Evolutionary conservation across 2,888 invertebrate species (phyloP).

Genomic region (Dasypolia templi): DNA sequence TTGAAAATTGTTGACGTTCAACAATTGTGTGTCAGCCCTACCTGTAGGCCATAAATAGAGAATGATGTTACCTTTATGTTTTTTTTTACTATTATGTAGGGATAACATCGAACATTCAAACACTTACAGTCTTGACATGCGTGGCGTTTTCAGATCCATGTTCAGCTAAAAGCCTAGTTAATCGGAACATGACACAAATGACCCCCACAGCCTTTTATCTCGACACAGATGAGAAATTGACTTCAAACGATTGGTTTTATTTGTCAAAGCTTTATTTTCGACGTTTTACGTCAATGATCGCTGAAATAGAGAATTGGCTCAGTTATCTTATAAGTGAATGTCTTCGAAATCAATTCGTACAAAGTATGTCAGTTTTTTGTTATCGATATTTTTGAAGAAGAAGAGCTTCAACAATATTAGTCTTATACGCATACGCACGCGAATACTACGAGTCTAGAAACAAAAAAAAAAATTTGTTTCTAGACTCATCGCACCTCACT

Average conservation of each 20-base stretch:
- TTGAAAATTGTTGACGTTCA: too few relatives aligned
- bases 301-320: conserved; percentile 2
- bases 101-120: not conserved
- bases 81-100: not conserved
- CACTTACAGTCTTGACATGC: not conserved
- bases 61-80: too few relatives aligned
- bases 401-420: not conserved
- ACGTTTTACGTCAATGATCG: conserved; percentile 12
- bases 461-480: not conserved
- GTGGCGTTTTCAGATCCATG: conserved; percentile 1
- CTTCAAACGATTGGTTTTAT: conserved; percentile 61
- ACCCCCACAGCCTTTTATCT: conserved; percentile 40
- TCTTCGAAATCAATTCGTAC: conserved; percentile 13
- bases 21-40: not conserved
- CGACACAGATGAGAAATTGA: conserved; percentile 24
- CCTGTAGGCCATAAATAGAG: too few relatives aligned
- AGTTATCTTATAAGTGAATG: conserved; percentile 16
- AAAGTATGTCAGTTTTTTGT: not conserved
- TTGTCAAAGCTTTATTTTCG: conserved; percentile 16
- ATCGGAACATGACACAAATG: conserved; percentile 30
- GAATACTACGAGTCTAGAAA: too few relatives aligned
- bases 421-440: not conserved
- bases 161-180: conserved; percentile 35
- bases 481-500: too few relatives aligned
- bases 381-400: not conserved